phyloP scores from a whole-genome alignment of 2,113 vertebrate species.

The Gallinago paraguaiae region DNA sequence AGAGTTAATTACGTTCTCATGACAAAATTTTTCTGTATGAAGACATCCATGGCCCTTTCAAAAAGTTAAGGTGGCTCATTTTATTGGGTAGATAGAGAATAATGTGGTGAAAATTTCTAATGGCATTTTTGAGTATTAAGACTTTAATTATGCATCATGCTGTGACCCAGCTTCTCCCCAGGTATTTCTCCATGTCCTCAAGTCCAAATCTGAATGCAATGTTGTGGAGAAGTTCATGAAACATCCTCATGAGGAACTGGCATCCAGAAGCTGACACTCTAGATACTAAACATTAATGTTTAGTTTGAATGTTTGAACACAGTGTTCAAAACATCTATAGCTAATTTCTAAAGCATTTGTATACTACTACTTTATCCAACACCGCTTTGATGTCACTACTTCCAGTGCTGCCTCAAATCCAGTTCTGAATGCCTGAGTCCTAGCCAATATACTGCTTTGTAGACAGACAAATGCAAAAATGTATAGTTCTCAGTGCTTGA shows the following conservation, averaged over 20 bases:
- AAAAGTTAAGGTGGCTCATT: background rate
- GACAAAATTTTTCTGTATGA: background rate
- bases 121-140: background rate
- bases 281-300: background rate
- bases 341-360: background rate
- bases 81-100: background rate
- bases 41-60: background rate
- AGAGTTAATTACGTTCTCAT: background rate
- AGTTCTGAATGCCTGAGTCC: background rate
- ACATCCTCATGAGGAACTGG: background rate
- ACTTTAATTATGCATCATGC: background rate
- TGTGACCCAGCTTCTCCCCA: background rate
- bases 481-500: background rate
- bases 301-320: no score
- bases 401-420: background rate
- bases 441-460: background rate
- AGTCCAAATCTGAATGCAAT: background rate
- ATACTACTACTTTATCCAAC: background rate
- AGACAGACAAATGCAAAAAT: background rate
- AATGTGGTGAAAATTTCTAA: background rate
- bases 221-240: background rate
- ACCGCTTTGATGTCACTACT: background rate
- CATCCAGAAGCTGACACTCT: background rate
- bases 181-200: background rate
- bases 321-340: background rate